phyloP scores from a whole-genome alignment of 2,888 invertebrate genomes.

The Brenthis ino region DNA sequence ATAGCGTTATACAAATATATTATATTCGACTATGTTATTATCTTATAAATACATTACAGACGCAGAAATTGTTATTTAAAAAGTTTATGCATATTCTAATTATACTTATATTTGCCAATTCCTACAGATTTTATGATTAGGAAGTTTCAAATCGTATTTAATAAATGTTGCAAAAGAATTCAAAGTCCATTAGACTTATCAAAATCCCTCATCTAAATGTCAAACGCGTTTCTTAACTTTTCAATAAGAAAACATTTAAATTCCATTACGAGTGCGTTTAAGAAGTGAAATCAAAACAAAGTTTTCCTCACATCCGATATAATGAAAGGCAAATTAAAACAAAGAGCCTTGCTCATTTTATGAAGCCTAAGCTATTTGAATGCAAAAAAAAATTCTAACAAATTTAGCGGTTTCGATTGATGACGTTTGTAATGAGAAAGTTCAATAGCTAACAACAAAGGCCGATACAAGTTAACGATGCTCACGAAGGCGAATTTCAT shows the following conservation, averaged over 20 bases:
- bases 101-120: slow-evolving; percentile 16
- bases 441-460: slow-evolving; percentile 80
- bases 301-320: slow-evolving; percentile 62
- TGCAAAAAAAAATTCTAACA: slow-evolving; percentile 69
- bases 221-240: slow-evolving; percentile 57
- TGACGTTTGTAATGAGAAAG: slow-evolving; percentile 78
- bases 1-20: slow-evolving; percentile 9
- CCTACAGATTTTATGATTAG: slow-evolving; percentile 25
- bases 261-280: slow-evolving; percentile 55
- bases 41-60: background rate
- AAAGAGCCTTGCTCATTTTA: slow-evolving; percentile 58
- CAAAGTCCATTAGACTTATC: slow-evolving; percentile 61
- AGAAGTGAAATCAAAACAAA: slow-evolving; percentile 54
- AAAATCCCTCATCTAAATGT: slow-evolving; percentile 54
- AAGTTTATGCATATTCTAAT: background rate
- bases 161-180: slow-evolving; percentile 36
- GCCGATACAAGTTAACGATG: slow-evolving; percentile 79
- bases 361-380: slow-evolving; percentile 47
- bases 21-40: slow-evolving; percentile 4
- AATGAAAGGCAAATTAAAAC: slow-evolving; percentile 64
- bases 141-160: slow-evolving; percentile 34
- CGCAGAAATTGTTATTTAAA: background rate
- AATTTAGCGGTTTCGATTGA: slow-evolving; percentile 78
- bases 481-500: slow-evolving; percentile 78
- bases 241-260: slow-evolving; percentile 73